phyloP scores from a whole-genome alignment of 2,888 invertebrate genomes.

The Saturnia japonica region DNA sequence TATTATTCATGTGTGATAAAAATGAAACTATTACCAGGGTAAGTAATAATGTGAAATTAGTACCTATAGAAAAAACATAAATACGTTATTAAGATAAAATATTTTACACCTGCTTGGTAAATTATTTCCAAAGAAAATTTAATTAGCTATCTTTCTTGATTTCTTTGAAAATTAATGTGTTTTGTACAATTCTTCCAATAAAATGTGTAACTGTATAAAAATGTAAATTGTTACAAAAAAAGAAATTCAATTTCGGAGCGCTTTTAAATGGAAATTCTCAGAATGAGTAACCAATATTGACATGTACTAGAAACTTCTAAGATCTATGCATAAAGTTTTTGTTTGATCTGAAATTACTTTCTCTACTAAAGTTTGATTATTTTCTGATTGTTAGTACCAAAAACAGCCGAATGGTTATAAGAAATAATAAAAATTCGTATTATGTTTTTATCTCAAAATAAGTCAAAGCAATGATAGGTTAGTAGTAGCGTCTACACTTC shows the following conservation, averaged over 20 bases:
- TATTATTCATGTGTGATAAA: slow-evolving; percentile 54
- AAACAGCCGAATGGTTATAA: background rate
- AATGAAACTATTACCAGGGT: background rate
- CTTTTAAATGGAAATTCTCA: slow-evolving; percentile 1
- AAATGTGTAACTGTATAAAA: no score
- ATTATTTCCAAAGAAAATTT: no score
- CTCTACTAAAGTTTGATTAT: background rate
- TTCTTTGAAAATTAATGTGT: background rate
- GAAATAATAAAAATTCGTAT: no score
- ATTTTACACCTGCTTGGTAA: background rate
- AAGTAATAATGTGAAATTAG: background rate
- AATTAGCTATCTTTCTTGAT: no score
- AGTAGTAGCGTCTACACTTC: no score
- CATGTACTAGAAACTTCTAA: background rate
- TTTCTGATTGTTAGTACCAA: background rate
- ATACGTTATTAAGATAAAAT: no score
- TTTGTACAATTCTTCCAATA: no score
- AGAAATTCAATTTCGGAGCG: background rate
- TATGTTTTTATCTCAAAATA: background rate
- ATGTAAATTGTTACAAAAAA: background rate
- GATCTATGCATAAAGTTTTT: background rate
- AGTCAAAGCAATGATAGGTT: no score
- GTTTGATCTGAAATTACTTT: background rate
- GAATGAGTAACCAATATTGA: background rate
- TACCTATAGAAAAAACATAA: no score